These are phyloP conservation scores for Tyto alba DNA, from an alignment of 2,113 vertebrate genomes.

Conservation along the genomic window DNA sequence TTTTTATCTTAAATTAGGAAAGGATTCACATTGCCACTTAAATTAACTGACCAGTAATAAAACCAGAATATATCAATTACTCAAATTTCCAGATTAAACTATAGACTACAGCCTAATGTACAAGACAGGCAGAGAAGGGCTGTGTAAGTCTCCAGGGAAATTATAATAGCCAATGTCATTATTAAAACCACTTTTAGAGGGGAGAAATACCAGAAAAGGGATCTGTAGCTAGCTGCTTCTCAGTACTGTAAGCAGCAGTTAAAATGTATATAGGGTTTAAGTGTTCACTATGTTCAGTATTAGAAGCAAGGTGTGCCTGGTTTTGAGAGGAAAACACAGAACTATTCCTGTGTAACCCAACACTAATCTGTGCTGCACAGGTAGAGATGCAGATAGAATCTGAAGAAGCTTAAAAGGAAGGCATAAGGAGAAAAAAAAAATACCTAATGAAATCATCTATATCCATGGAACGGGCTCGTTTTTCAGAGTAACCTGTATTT, in stretches of 20 bases:
- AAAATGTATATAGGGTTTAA: neutral
- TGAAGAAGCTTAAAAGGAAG: neutral
- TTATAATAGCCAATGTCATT: neutral
- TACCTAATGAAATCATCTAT: conserved; percentile 98
- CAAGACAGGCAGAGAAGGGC: neutral
- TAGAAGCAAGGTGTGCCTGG: neutral
- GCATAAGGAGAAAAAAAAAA: neutral
- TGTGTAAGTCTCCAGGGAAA: neutral
- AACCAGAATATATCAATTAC: neutral
- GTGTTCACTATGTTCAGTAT: neutral
- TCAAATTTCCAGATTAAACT: neutral
- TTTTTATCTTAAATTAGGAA: neutral
- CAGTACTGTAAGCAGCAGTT: neutral
- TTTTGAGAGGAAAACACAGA: neutral
- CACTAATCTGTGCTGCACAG: neutral
- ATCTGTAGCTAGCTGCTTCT: neutral
- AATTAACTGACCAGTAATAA: neutral
- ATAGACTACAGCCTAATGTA: neutral
- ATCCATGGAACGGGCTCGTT: conserved; percentile 93
- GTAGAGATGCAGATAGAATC: neutral
- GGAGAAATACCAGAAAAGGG: neutral
- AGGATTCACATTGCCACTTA: neutral
- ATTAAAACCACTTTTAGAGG: neutral
- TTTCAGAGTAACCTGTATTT: conserved; percentile 84
- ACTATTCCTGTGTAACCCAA: neutral